phyloP scores from a whole-genome alignment of 2,113 vertebrate genomes.

The Chaenogobius annularis region DNA sequence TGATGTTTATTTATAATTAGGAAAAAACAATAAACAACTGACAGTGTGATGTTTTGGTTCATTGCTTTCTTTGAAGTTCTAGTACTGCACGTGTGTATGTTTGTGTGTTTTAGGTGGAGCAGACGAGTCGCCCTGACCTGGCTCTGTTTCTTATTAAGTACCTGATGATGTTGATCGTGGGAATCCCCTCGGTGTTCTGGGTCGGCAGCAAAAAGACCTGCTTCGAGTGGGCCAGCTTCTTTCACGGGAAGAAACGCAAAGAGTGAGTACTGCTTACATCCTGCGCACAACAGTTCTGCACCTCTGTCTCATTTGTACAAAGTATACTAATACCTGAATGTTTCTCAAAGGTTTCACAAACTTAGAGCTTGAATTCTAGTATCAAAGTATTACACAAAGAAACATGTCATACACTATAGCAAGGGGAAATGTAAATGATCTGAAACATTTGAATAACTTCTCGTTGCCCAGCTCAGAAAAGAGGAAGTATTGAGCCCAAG shows the following conservation, averaged over 20 bases:
- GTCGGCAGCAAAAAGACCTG: conserved; percentile 99
- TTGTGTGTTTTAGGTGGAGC: conserved; percentile 79
- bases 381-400: not conserved
- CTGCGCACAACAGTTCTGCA: not conserved
- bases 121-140: conserved; percentile 87
- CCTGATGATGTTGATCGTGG: conserved; percentile 93
- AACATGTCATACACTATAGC: not conserved
- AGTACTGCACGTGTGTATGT: not conserved
- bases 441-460: not conserved
- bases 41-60: not conserved
- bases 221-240: conserved; percentile 97
- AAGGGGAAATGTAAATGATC: not conserved
- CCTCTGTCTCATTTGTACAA: too few relatives aligned
- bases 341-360: too few relatives aligned
- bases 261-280: conserved; percentile 78
- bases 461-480: not conserved
- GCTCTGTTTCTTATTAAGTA: conserved; percentile 94
- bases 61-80: not conserved
- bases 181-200: conserved; percentile 98
- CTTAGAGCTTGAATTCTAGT: too few relatives aligned
- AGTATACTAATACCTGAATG: too few relatives aligned
- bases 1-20: not conserved
- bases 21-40: not conserved
- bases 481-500: not conserved
- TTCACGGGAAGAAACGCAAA: conserved; percentile 92